Evolutionary conservation across 1,140 invertebrate genomes (phyloP), one percentile per base, ranked within the genome.

Genomic region (Lordiphosa collinella): DNA sequence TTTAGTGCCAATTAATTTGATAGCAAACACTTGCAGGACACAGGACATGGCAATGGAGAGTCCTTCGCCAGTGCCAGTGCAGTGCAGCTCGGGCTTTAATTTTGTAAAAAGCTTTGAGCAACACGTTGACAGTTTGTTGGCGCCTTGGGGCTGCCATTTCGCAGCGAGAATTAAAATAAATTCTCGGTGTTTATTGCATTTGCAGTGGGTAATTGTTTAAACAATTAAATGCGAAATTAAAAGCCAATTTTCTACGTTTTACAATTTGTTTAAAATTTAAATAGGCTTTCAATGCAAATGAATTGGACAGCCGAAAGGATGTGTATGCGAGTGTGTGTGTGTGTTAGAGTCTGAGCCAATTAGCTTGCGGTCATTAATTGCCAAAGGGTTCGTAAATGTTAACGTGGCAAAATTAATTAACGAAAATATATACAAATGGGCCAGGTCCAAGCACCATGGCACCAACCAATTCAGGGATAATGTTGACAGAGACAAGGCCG

Each of bases 1-100:
- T 80, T 80, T 80, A 80, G 78, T 80, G 76, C 76, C 76, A 80
- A 80, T 80, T 80, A 80, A 80, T 80, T 80, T 80, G 71, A 80
- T 80, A 66, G 76, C 76, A 80, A 80, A 80, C 72, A 80, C 78
- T 82, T 54, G 62, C 47, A 57, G 34, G 14, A 35, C 50, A 60
- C 47, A 57, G 34, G 14, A 35, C 50, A 60, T 63, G 50, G 66
- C 61, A 65, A 11, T n/a, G n/a, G 38, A 13, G 38, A 13, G 13
- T 53, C 32, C 22, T 50, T 16, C 7, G 2, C 11, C 14, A 29
- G 9, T n/a, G n/a, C n/a, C n/a, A n/a, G n/a, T n/a, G n/a, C n/a
- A n/a, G n/a, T n/a, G 13, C 29, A 2, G 25, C 7, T 6, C 49
- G n/a, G n/a, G 59, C 53, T 82, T 82, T 82, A 80, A 82, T 80